Base-by-base conservation (phyloP, 1,140 invertebrate genomes). In the Euura lappo region DNA sequence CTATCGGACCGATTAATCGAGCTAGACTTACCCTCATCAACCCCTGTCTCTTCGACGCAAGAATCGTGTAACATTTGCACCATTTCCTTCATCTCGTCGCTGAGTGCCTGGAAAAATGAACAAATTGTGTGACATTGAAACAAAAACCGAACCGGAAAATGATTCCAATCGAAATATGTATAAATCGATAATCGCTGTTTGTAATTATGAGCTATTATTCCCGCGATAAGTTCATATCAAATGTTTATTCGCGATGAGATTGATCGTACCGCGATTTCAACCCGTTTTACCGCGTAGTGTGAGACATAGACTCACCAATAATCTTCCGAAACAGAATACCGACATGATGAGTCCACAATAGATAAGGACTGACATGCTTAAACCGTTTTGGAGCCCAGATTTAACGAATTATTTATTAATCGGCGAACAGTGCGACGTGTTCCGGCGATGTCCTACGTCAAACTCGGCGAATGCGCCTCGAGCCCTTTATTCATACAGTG, bases 1-100 rank as follows among this genome's bases (percentile, higher is more conserved):
- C 28, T 5, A 68, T 4, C 66, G 8, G 8, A 68, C 4, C 42
- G 28, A 60, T 60, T 60, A 42, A 13, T 65, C 28, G 42, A n/a
- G 8, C 66, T 11, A 43, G 67, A 47, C 6, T 72, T 69, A 77
- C 75, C 70, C 45, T 72, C 71, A 13, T 44, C 60, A 8, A 74
- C 76, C 42, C 76, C 76, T 1, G 76, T 75, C 44, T 77, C 71
- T 65, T 44, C 71, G 44, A 75, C 45, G 64, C 76, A 77, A 44
- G 68, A 45, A 43, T 77, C 72, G 42, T 71, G 74, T 46, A 75
- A 46, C 67, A 71, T 68, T 69, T 72, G 1, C 3, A 65, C 47
- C 72, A 73, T 74, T 66, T 77, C 68, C 42, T 47, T 74, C 72
- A 74, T 71, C 45, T 76, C 70, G 28, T 28, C 28, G 28, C 28